These are phyloP conservation scores for Eudyptes chrysolophus DNA, from an alignment of 2,113 vertebrate species.

Conservation along the genomic window DNA sequence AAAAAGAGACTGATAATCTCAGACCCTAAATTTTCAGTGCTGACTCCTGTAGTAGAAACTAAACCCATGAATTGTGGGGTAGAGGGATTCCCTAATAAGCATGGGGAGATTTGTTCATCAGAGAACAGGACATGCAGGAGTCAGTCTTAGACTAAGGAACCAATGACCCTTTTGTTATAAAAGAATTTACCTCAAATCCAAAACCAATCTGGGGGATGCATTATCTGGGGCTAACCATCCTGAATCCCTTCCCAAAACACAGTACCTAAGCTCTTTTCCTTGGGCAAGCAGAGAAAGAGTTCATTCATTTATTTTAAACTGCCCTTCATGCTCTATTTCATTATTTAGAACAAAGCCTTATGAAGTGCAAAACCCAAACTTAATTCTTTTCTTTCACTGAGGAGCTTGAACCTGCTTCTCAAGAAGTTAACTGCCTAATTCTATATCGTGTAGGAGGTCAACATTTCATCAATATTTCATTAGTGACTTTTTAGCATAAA, in stretches of 20 bases:
- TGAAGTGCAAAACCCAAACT: neutral
- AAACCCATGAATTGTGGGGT: neutral
- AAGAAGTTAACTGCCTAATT: neutral
- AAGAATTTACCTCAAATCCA: neutral
- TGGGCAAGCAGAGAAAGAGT: neutral
- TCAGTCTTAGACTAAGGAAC: neutral
- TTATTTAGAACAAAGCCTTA: neutral
- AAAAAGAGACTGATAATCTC: neutral
- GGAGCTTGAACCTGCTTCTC: neutral
- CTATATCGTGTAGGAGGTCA: neutral
- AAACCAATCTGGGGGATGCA: neutral
- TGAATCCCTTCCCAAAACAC: neutral
- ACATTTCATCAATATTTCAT: neutral
- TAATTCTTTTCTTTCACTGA: neutral
- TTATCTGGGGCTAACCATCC: neutral
- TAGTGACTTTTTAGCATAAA: neutral
- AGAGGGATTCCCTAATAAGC: neutral
- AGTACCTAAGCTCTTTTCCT: neutral
- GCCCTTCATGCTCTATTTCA: neutral
- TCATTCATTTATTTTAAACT: neutral
- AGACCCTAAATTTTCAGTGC: neutral
- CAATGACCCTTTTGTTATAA: neutral
- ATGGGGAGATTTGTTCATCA: neutral
- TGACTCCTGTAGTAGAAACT: neutral
- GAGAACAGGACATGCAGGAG: neutral